Conservation (phyloP, 2,113 vertebrate species). For the Willisornis vidua region DNA sequence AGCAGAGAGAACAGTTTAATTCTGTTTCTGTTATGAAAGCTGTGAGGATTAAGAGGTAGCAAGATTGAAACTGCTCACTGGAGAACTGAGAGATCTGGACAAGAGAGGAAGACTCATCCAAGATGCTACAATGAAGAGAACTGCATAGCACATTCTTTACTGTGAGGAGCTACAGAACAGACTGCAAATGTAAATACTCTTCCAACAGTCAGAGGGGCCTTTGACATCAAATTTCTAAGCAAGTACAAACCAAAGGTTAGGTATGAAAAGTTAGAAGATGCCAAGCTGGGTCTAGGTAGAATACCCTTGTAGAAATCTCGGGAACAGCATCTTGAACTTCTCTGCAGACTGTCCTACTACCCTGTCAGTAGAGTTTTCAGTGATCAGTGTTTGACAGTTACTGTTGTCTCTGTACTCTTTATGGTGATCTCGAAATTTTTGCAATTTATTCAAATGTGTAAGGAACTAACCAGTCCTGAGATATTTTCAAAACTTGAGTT, state of each 20-base stretch:
- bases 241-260: neutral
- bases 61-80: neutral
- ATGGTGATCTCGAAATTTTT: neutral
- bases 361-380: neutral
- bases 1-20: neutral
- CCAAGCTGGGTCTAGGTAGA: neutral
- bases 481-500: neutral
- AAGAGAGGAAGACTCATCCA: neutral
- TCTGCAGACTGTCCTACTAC: neutral
- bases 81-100: neutral
- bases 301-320: neutral
- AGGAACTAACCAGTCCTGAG: neutral
- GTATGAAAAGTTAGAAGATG: neutral
- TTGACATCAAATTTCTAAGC: neutral
- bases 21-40: rapidly evolving
- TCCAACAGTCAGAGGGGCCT: neutral
- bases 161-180: neutral
- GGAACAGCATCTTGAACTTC: neutral
- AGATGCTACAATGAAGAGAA: neutral
- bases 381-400: neutral
- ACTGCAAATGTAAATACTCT: rapidly evolving
- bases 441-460: neutral
- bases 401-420: neutral
- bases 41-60: neutral
- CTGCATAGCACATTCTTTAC: neutral